Base-by-base conservation (phyloP, 2,888 invertebrate genomes). In the Eupithecia vulgata region DNA sequence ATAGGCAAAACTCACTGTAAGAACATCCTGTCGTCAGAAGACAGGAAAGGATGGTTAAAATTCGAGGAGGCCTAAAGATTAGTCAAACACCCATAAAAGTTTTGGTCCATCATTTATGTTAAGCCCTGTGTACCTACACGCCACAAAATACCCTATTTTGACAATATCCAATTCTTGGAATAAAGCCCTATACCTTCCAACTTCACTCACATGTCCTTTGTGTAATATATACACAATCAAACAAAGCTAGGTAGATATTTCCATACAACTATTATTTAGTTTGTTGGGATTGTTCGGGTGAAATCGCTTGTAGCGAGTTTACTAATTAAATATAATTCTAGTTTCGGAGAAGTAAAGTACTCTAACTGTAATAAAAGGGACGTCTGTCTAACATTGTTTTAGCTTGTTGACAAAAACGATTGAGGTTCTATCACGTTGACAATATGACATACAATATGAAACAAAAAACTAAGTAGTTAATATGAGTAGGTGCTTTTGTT, bases 281-380 rank as follows among this genome's bases (percentile, higher is more conserved):
- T 70, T 37, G 64, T 64, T 70, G 35, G 37, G 17, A 64, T 69
- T 45, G 61, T 35, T 64, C 17, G 64, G 64, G 25, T 17, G 17
- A 34, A 34, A 30, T 30, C 17, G 21, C 35, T 48, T 35, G 48
- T 69, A 34, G 70, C 59, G 68, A 68, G 25, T 35, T 35, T 48
- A 64, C 45, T 69, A 69, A 62, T 69, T 42, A 34, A 69, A 69
- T 62, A 69, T 68, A 68, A 68, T 68, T 57, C 37, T 68, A 57
- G 67, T 68, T 68, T 68, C 40, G 15, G 25, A 21, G 34, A 57
- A 57, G 21, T 48, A n/a, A 40, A 59, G 30, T 42, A 30, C 59
- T 57, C 42, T 30, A 61, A 59, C 30, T 42, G n/a, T 61, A 12
- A 61, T 68, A 42, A 68, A 68, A 68, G 57, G 25, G 12, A 45